phyloP scores from a whole-genome alignment of 1,140 invertebrate genomes.

The Plectus sambesii region DNA sequence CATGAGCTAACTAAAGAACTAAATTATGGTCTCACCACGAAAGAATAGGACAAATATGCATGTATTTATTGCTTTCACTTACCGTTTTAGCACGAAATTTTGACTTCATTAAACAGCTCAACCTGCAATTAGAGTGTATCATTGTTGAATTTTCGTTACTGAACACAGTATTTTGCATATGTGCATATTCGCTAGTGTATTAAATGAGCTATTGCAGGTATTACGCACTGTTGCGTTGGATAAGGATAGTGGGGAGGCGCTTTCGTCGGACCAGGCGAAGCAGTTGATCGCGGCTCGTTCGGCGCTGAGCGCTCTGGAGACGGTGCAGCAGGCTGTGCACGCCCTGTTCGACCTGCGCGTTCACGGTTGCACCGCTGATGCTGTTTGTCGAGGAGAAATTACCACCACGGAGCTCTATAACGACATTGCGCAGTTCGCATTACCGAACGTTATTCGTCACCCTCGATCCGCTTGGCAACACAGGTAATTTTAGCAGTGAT shows the following conservation, averaged over 20 bases:
- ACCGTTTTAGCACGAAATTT: too few species aligned
- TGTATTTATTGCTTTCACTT: too few species aligned
- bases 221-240: slow-evolving; percentile 12
- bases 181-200: background rate
- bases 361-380: slow-evolving; percentile 31
- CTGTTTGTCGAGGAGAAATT: slow-evolving; percentile 22
- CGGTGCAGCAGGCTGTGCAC: slow-evolving; percentile 37
- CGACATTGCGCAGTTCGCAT: too few species aligned
- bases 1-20: slow-evolving; percentile 10
- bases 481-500: too few species aligned
- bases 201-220: slow-evolving; percentile 5
- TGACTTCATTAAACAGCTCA: too few species aligned
- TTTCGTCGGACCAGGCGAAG: slow-evolving; percentile 24
- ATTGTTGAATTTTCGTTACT: slow-evolving; percentile 58
- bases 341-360: slow-evolving; percentile 40
- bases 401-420: slow-evolving; percentile 64
- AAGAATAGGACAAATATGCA: too few species aligned
- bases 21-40: too few species aligned
- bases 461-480: too few species aligned
- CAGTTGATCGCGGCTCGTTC: slow-evolving; percentile 25
- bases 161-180: slow-evolving; percentile 57
- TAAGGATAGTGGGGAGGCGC: slow-evolving; percentile 4
- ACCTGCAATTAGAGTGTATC: slow-evolving; percentile 7
- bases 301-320: slow-evolving; percentile 28
- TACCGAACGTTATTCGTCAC: too few species aligned